A percentile compares a stretch with the other conserved stretches of the same genome.
These are phyloP conservation scores for Pristionchus entomophagus DNA, from an alignment of 2,888 invertebrate species.

Conservation along the genomic window DNA sequence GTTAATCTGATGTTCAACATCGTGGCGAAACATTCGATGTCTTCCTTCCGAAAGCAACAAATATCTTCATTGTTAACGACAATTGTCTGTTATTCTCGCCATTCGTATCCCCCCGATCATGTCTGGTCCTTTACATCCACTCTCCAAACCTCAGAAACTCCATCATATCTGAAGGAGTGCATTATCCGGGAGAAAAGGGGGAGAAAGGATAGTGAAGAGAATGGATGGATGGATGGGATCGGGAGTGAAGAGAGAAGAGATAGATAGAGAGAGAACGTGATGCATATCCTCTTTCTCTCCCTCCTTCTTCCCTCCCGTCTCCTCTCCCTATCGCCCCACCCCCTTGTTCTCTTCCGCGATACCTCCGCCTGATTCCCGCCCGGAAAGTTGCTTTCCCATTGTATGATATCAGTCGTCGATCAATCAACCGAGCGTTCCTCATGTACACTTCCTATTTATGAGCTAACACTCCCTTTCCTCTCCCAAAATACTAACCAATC, in stretches of 20 bases:
- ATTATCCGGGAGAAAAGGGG: no score
- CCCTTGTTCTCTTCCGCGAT: not conserved
- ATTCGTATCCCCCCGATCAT: no score
- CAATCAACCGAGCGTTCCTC: not conserved
- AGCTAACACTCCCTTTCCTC: not conserved
- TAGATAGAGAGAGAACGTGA: not conserved
- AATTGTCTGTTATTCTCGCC: not conserved
- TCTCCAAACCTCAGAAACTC: not conserved
- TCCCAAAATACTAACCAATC: not conserved
- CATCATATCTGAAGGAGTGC: not conserved
- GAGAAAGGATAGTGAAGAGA: not conserved
- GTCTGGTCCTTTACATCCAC: not conserved
- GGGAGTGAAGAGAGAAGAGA: not conserved
- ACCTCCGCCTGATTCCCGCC: not conserved
- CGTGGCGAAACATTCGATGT: no score
- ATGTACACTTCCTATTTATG: not conserved
- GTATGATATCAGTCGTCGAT: no score
- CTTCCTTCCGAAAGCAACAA: no score
- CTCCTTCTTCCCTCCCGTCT: not conserved
- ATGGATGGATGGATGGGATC: not conserved
- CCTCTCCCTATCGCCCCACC: not conserved
- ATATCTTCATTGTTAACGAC: no score
- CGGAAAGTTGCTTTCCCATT: no score
- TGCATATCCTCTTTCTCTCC: conserved; percentile 31
- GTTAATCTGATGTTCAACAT: no score